phyloP scores from a whole-genome alignment of 2,113 vertebrate species.

The Arenaria interpres region DNA sequence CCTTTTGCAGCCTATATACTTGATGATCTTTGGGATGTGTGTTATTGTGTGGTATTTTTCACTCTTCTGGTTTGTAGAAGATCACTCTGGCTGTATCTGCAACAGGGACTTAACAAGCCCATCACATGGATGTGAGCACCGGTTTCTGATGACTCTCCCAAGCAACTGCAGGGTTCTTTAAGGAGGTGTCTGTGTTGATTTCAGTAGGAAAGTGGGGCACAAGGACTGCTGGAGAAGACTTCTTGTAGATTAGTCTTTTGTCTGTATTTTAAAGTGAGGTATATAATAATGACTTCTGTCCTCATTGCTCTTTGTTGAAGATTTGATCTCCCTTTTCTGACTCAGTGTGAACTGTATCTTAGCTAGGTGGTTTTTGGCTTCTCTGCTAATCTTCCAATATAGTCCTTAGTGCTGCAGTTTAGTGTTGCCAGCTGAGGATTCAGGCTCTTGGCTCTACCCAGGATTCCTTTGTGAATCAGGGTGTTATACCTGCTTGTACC shows the following conservation, averaged over 20 bases:
- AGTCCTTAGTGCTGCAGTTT: background rate
- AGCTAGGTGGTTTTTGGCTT: background rate
- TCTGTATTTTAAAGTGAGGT: background rate
- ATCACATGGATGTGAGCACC: background rate
- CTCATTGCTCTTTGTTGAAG: background rate
- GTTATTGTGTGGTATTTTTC: background rate
- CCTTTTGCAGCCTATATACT: background rate
- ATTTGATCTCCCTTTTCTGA: background rate
- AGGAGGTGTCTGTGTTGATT: background rate
- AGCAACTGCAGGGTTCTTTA: background rate
- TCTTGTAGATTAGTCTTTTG: background rate
- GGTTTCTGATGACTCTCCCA: background rate
- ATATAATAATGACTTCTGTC: background rate
- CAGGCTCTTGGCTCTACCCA: background rate
- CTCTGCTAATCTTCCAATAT: background rate
- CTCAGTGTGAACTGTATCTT: background rate
- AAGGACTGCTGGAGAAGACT: background rate
- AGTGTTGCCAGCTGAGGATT: background rate
- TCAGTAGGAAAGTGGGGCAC: background rate
- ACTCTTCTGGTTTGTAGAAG: background rate
- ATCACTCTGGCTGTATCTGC: background rate
- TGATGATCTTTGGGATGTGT: background rate
- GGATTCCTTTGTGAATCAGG: conserved; percentile 4
- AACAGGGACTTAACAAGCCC: background rate
- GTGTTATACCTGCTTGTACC: background rate